These are phyloP conservation scores for Ridgeia piscesae DNA, from an alignment of 1,140 invertebrate species.

Conservation along the genomic window DNA sequence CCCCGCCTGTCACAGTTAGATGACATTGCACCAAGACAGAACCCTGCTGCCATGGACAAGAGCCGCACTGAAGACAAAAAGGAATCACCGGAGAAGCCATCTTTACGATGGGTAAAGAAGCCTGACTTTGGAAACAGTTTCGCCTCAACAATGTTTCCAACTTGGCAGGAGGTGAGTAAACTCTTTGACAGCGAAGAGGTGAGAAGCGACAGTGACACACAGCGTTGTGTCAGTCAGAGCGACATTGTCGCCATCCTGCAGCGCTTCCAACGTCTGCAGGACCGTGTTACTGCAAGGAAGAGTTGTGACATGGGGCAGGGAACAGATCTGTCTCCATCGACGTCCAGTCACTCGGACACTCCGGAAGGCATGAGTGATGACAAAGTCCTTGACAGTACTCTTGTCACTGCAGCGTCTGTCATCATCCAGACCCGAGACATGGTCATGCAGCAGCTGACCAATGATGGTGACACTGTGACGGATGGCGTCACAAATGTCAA, in stretches of 20 bases:
- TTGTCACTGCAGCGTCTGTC: not conserved
- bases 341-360: not conserved
- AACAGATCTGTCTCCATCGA: too few species aligned
- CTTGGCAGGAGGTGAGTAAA: not conserved
- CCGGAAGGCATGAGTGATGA: not conserved
- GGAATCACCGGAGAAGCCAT: not conserved
- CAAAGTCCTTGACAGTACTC: not conserved
- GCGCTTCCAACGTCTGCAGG: not conserved
- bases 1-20: not conserved
- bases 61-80: not conserved
- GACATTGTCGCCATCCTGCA: not conserved
- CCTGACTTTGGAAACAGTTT: not conserved
- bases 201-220: too few species aligned
- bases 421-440: not conserved
- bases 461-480: not conserved
- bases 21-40: not conserved
- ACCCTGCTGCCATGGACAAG: not conserved
- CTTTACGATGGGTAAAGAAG: not conserved
- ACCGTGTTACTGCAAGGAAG: too few species aligned
- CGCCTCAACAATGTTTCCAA: not conserved
- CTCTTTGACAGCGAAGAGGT: not conserved
- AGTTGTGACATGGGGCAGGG: too few species aligned
- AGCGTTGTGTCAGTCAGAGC: not conserved
- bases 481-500: not conserved
- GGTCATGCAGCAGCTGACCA: not conserved